Evolutionary conservation across 2,113 vertebrate genomes (phyloP), one percentile per base, ranked within the genome.

Genomic region (Thamnaconus septentrionalis): DNA sequence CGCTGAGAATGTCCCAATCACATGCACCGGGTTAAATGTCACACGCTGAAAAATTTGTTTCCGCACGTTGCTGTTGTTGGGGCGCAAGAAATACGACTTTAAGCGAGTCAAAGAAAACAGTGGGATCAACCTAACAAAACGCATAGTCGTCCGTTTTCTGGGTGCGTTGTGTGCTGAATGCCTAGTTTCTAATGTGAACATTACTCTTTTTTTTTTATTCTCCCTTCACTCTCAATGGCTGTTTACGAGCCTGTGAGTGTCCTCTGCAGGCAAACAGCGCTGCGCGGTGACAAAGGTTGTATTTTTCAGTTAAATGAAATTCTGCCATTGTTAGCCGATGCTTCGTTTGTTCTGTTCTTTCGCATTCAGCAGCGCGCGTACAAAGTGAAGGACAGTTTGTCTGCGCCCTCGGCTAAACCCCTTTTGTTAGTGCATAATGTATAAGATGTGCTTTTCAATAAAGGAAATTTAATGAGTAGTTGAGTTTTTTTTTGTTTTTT

Each of bases 21-120:
- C 75, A 70, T 71, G 78, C 73, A 57, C 57, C 0, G 49, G 84
- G 83, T 85, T 71, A 80, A 83, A 88, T 85, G 85, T 81, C 84
- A 87, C 65, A 83, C 74, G 83, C 75, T 72, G 45, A 79, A 70
- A 81, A 86, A 79, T 81, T 76, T 75, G 66, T 57, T 75, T 82
- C 70, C 76, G 79, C 40, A 56, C 40, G 79, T 77, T 76, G 78
- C 79, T 75, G 82, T 73, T 78, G 68, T 61, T 61, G 64, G 51
- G 62, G 40, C 55, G 68, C 56, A 8, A 85, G 66, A 73, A 83
- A 76, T 78, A 81, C 58, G 63, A 48, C 70, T 62, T 74, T 50
- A 61, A 56, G 55, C 52, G 59, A 70, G 54, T 47, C 45, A 47
- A 6, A 54, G 54, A 47, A n/a, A 47, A 56, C 4, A 0, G 54